Evolutionary conservation across 2,113 vertebrate genomes (phyloP).

Genomic region (Platichthys flesus): DNA sequence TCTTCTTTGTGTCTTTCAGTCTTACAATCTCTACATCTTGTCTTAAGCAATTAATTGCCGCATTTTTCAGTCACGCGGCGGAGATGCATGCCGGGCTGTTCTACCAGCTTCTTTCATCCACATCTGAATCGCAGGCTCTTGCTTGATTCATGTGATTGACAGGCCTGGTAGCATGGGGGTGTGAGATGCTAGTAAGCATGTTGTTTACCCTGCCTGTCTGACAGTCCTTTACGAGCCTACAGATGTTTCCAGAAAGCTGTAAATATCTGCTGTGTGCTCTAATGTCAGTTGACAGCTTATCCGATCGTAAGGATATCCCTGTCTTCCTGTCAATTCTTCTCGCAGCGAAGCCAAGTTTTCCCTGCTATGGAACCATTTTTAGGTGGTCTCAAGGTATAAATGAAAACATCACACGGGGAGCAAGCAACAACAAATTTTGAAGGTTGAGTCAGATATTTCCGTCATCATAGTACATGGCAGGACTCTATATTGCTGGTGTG

Average conservation of each 20-base stretch:
- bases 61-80: slow-evolving; percentile 15
- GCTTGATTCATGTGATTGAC: slow-evolving; percentile 62
- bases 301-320: slow-evolving; percentile 45
- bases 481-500: slow-evolving; percentile 15
- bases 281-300: slow-evolving; percentile 64
- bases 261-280: slow-evolving; percentile 58
- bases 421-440: slow-evolving; percentile 16
- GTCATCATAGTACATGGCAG: neutral
- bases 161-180: slow-evolving; percentile 48
- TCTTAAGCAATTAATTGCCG: slow-evolving; percentile 30
- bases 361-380: slow-evolving; percentile 18
- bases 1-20: slow-evolving; percentile 11
- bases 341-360: slow-evolving; percentile 6
- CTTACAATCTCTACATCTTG: slow-evolving; percentile 15
- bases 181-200: slow-evolving; percentile 59
- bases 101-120: slow-evolving; percentile 47
- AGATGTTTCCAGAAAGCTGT: slow-evolving; percentile 69
- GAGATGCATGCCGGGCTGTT: neutral
- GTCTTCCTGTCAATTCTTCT: slow-evolving; percentile 46
- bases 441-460: slow-evolving; percentile 17
- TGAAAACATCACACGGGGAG: slow-evolving; percentile 28
- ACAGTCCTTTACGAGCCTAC: slow-evolving; percentile 53
- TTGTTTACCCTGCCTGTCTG: slow-evolving; percentile 67
- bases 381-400: slow-evolving; percentile 44
- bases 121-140: slow-evolving; percentile 38